phyloP scores from a whole-genome alignment of 2,113 vertebrate genomes.

The Otus sunia region DNA sequence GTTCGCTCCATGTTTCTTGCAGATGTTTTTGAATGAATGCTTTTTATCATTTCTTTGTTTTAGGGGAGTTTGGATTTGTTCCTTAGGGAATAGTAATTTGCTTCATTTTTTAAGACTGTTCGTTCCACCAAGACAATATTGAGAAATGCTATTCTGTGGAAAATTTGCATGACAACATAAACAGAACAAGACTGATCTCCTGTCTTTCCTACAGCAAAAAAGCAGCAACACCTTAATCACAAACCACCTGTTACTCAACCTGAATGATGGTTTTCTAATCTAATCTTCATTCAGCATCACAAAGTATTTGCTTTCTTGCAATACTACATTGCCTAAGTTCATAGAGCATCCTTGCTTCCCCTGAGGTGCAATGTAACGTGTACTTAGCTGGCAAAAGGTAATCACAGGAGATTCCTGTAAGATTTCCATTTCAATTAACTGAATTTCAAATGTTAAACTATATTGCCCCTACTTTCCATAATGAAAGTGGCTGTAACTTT shows the following conservation, averaged over 20 bases:
- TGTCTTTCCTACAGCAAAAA: neutral
- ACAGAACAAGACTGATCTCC: neutral
- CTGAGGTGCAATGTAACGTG: neutral
- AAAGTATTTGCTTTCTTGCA: neutral
- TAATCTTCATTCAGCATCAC: neutral
- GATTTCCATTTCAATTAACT: neutral
- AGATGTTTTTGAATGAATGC: neutral
- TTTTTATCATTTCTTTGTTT: neutral
- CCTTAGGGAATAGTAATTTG: neutral
- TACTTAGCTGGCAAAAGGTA: neutral
- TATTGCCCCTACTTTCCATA: neutral
- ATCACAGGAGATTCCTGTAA: neutral
- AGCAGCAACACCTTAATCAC: neutral
- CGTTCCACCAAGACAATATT: neutral
- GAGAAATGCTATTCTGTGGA: neutral
- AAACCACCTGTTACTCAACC: neutral
- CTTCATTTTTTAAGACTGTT: neutral
- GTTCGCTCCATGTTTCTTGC: constrained; percentile 14
- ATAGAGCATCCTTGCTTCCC: neutral
- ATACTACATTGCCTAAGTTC: neutral
- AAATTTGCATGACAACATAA: neutral
- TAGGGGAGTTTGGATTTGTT: neutral
- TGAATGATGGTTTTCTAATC: neutral
- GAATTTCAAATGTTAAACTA: neutral
- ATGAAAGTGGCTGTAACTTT: neutral